Conservation (phyloP, 2,113 vertebrate genomes). For the Junco hyemalis region DNA sequence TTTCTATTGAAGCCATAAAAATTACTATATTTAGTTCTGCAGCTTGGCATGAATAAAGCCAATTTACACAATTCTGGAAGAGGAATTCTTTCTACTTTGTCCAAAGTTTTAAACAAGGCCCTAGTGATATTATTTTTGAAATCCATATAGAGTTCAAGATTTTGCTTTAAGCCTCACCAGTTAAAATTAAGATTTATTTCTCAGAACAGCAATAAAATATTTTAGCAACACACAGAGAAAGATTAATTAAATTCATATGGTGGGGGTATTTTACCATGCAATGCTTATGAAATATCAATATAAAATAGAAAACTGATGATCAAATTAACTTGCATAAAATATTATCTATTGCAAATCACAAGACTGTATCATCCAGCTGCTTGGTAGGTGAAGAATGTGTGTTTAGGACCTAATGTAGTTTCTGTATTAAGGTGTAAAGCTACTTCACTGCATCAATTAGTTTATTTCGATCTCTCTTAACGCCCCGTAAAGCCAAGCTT, state of each 20-base stretch:
- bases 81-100: slow-evolving; percentile 42
- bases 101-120: slow-evolving; percentile 52
- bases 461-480: slow-evolving; percentile 16
- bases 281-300: neutral
- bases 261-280: neutral
- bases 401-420: neutral
- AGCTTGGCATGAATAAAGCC: slow-evolving; percentile 24
- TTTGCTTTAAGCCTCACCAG: slow-evolving; percentile 36
- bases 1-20: slow-evolving; percentile 31
- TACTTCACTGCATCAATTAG: slow-evolving; percentile 26
- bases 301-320: neutral
- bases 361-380: neutral
- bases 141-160: slow-evolving; percentile 1
- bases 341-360: neutral
- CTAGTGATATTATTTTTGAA: slow-evolving; percentile 28
- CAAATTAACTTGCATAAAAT: neutral
- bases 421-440: slow-evolving; percentile 5
- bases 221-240: neutral
- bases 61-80: slow-evolving; percentile 18
- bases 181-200: slow-evolving; percentile 40
- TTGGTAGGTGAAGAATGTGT: neutral
- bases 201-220: slow-evolving; percentile 38
- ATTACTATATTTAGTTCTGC: slow-evolving; percentile 21
- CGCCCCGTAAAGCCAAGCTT: neutral
- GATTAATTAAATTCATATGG: slow-evolving; percentile 27